Evolutionary conservation across 2,113 vertebrate genomes (phyloP).

Genomic region (Forbesichthys agassizii): DNA sequence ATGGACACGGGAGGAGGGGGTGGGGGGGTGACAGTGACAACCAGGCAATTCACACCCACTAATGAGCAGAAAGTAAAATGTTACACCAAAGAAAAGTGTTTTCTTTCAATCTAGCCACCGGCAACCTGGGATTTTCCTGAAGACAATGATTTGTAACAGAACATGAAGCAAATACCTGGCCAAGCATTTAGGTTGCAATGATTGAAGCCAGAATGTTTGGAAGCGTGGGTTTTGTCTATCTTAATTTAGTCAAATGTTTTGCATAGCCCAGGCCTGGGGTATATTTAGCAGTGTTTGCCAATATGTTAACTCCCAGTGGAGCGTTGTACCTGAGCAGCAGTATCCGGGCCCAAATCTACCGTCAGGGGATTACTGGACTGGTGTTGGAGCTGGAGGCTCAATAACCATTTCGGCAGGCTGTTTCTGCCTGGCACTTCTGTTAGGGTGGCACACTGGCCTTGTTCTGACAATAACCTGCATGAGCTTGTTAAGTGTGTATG

Average conservation of each 20-base stretch:
- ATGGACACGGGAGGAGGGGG: constrained; percentile 58
- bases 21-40: constrained; percentile 56
- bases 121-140: constrained; percentile 45
- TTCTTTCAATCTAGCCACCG: constrained; percentile 50
- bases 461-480: constrained; percentile 12
- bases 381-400: background rate
- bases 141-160: constrained; percentile 42
- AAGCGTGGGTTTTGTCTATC: background rate
- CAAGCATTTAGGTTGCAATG: constrained; percentile 15
- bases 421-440: background rate
- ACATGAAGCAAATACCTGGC: constrained; percentile 8
- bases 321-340: constrained; percentile 22
- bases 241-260: constrained; percentile 20
- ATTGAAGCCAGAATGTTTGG: background rate
- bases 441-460: background rate
- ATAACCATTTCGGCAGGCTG: background rate
- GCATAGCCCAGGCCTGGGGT: constrained; percentile 15
- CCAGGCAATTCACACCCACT: constrained; percentile 41
- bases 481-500: constrained; percentile 5
- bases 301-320: constrained; percentile 54
- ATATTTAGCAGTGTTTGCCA: constrained; percentile 30
- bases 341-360: constrained; percentile 33
- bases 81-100: constrained; percentile 35
- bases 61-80: constrained; percentile 65
- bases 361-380: constrained; percentile 22